Conservation (phyloP, 92 coral and sea anemone species). For the Umimayanthus kanabou region DNA sequence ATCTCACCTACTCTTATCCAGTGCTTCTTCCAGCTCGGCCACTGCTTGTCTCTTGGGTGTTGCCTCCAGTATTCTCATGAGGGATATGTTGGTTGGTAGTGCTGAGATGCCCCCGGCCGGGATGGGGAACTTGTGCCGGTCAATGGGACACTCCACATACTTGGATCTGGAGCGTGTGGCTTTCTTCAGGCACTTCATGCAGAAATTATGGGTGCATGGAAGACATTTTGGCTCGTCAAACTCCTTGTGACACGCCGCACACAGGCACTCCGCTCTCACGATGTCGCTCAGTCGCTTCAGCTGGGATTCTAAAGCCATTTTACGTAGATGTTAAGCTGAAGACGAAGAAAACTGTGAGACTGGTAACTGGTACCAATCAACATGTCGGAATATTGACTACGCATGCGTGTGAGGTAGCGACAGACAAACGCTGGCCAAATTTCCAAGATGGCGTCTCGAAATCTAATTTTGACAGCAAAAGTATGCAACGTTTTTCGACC, state of each 20-base stretch:
- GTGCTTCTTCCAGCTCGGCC: slow-evolving; percentile 13
- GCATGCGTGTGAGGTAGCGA: too few relatives aligned
- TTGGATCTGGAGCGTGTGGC: slow-evolving; percentile 8
- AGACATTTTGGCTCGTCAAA: slow-evolving; percentile 13
- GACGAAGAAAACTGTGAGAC: neutral
- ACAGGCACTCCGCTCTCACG: neutral
- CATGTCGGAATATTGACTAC: too few relatives aligned
- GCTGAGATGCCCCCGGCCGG: slow-evolving; percentile 1
- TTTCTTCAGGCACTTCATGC: slow-evolving; percentile 15
- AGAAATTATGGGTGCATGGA: slow-evolving; percentile 6
- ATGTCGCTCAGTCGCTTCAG: slow-evolving; percentile 15
- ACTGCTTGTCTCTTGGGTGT: slow-evolving; percentile 15
- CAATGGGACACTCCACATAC: slow-evolving; percentile 17
- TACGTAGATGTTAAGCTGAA: neutral
- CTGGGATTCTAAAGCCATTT: slow-evolving; percentile 11
- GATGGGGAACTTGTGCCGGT: slow-evolving; percentile 2
- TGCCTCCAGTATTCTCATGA: slow-evolving; percentile 6
- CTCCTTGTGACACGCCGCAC: slow-evolving; percentile 5
- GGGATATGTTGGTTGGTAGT: neutral
- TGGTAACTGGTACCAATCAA: neutral
- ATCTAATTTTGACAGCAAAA: too few relatives aligned
- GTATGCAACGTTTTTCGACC: too few relatives aligned
- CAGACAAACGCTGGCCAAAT: too few relatives aligned
- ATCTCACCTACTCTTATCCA: neutral
- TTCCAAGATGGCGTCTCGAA: too few relatives aligned